Evolutionary conservation across 2,888 invertebrate species (phyloP), one percentile per base, ranked within the genome.

Genomic region (Volucella bombylans): DNA sequence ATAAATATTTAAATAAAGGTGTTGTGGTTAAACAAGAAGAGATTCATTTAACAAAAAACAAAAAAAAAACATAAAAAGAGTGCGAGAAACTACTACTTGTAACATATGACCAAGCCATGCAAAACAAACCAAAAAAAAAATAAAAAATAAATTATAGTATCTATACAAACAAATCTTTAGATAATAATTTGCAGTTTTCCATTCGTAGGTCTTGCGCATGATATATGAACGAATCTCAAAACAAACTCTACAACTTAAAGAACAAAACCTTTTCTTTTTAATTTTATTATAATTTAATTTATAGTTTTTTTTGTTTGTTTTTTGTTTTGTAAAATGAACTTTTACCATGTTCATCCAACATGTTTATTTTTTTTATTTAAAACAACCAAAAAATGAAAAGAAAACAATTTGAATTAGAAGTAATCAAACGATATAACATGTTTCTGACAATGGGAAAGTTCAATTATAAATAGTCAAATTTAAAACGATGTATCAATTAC

Each of bases 161-260:
- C 31, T 31, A 31, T 31, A 31, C 31, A 64, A 12, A 45, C 49
- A 71, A 57, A 38, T 31, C 31, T 54, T 79, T 78, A 81, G 71
- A 85, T 67, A 57, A 43, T 72, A 64, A 45, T 76, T 81, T 67
- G 50, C 62, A 79, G 79, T 78, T 67, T 73, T 80, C 76, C 71
- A 81, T 61, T 61, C 47, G 85, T 85, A 85, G 85, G 85, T 81
- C 81, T 85, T 85, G 85, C 72, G 85, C 85, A 85, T 85, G 85
- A 76, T 43, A 55, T 31, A 47, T 72, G 71, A 79, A 45, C 43
- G 57, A 67, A 79, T 65, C 31, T 31, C 43, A 11, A 65, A 69
- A 62, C 10, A 14, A 71, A 71, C 39, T 12, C 23, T 50, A 43
- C 31, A 74, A 47, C 41, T 41, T 55, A 54, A 41, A 62, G 31